Conservation (phyloP, 2,888 invertebrate genomes). For the Orchesellides sinensis region DNA sequence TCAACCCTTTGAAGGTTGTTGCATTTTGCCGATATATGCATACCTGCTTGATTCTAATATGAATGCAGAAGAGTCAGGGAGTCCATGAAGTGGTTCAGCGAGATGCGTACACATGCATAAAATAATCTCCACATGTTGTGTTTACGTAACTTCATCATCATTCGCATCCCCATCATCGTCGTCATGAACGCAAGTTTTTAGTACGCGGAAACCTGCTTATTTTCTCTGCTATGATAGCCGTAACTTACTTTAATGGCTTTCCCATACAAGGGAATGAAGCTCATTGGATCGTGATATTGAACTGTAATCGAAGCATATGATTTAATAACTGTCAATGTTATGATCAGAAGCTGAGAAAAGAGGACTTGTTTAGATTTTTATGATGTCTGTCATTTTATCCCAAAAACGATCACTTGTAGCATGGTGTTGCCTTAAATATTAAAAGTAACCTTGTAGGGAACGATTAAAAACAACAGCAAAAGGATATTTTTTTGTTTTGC, state of each 20-base stretch:
- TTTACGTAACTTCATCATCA: conserved; percentile 17
- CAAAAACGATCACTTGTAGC: conserved; percentile 21
- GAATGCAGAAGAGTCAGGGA: conserved; percentile 20
- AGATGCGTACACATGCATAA: background rate
- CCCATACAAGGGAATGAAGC: conserved; percentile 52
- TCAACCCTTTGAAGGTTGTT: conserved; percentile 61
- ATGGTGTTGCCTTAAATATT: conserved; percentile 45
- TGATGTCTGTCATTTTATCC: conserved; percentile 57
- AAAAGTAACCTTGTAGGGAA: background rate
- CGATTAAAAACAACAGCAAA: no score
- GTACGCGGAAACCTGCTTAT: conserved; percentile 54
- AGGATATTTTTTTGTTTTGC: background rate
- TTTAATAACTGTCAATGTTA: conserved; percentile 55
- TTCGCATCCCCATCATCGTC: no score
- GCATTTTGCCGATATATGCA: conserved; percentile 46
- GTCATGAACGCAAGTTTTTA: conserved; percentile 42
- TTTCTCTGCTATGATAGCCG: conserved; percentile 45
- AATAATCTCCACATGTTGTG: conserved; percentile 2
- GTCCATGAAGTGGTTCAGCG: conserved; percentile 34
- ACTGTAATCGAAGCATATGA: conserved; percentile 58
- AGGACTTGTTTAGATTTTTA: conserved; percentile 59
- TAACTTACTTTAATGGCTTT: conserved; percentile 59
- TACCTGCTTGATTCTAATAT: conserved; percentile 31
- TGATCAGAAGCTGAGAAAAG: conserved; percentile 36
- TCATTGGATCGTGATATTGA: conserved; percentile 52